A percentile compares a stretch with the other conserved stretches of the same genome.
Conservation (phyloP, 2,888 invertebrate species). For the Pseudanteris insignis region DNA sequence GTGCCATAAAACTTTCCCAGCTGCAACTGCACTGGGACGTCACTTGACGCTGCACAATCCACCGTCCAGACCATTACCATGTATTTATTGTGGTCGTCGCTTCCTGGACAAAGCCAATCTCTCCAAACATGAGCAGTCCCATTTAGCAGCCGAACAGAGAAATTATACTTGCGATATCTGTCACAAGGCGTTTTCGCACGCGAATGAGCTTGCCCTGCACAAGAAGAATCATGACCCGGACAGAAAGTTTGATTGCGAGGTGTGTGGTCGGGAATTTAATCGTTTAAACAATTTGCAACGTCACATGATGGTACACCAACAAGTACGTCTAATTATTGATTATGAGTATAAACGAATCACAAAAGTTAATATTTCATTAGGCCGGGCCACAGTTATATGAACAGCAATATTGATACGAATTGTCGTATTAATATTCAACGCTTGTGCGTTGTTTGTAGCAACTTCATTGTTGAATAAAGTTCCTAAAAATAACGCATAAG, state of each 20-base stretch:
- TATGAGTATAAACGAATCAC: conserved; percentile 36
- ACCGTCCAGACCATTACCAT: conserved; percentile 63
- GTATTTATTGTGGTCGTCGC: conserved; percentile 65
- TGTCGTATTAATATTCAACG: conserved; percentile 8
- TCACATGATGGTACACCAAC: conserved; percentile 66
- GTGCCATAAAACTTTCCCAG: conserved; percentile 66
- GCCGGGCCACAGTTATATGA: conserved; percentile 12
- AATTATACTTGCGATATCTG: conserved; percentile 69
- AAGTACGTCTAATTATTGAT: conserved; percentile 54
- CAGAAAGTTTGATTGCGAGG: conserved; percentile 65
- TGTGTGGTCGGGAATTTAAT: conserved; percentile 65
- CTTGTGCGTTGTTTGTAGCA: too few relatives aligned
- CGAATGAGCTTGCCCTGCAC: conserved; percentile 67
- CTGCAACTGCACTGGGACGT: conserved; percentile 63
- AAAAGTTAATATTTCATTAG: conserved; percentile 24
- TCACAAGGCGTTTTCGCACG: conserved; percentile 68
- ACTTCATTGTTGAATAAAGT: too few relatives aligned
- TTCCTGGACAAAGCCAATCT: conserved; percentile 65
- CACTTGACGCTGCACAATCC: conserved; percentile 66
- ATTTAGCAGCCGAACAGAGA: conserved; percentile 61
- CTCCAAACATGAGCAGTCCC: conserved; percentile 66
- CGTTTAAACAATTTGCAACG: conserved; percentile 65
- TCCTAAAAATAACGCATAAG: too few relatives aligned
- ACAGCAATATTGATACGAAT: conserved; percentile 1
- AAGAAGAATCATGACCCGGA: conserved; percentile 65